Base-by-base conservation (phyloP, 2,797 vertebrate genomes). In the Pyrocephalus nanus region DNA sequence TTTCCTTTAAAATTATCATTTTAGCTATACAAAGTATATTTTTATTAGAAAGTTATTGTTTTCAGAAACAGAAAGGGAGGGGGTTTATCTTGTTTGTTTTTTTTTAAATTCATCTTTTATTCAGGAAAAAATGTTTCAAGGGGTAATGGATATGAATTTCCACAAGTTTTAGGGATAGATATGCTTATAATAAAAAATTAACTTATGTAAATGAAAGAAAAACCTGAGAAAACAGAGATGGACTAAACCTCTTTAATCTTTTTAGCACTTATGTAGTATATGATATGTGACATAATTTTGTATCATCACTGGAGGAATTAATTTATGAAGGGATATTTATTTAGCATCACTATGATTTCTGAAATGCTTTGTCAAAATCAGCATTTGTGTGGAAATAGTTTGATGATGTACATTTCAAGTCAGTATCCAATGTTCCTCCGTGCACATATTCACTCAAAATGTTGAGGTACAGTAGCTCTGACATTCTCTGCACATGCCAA, bases 401-500 rank as follows among this genome's bases (percentile, higher is more conserved):
- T 89, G 42, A 36, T 76, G 54, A 30, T 84, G 25, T 34, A 43
- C 57, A 21, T 87, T 96, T 93, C 51, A 75, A 97, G 47, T 86
- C 42, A 50, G 84, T 81, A 11, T 80, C 43, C 88, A 45, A 62
- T 91, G 27, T 61, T 15, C 43, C 74, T 87, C 42, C 25, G 8
- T 65, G 54, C 26, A 50, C 61, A 29, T 74, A 85, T 48, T 94
- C 92, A 27, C n/a, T 88, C 86, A 87, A 83, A 90, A 94, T 92
- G 61, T 84, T 97, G 91, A 93, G 92, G 95, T 92, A 90, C 65
- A 86, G 84, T 85, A 95, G 85, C 93, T 97, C 83, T 97, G 96
- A 95, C 95, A 96, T 92, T 82, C 71, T 77, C 77, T 93, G 95
- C 86, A 91, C 95, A 94, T 96, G 94, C 92, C 94, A 96, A 91